Evolutionary conservation across 2,888 invertebrate species (phyloP), one percentile per base, ranked within the genome.

Genomic region (Minunthozetes semirufus): DNA sequence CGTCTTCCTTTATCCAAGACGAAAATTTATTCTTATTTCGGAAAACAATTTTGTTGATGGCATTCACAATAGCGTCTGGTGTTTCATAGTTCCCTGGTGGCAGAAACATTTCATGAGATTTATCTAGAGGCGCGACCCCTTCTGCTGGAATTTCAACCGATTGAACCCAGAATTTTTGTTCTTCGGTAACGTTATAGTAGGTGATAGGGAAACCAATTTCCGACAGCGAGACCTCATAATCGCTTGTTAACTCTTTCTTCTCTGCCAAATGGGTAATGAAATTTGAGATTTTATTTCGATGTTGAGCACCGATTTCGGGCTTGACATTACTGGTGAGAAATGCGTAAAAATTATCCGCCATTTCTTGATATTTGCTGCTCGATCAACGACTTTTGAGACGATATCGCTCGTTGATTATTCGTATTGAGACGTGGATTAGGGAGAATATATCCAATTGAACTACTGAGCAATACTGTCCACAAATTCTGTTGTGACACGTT

Each of bases 371-470:
- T 53, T 53, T 53, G 2, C 19, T 22, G 19, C 9, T 2, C 1
- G 19, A 5, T 17, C 56, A 56, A 56, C 8, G 19, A 56, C 3
- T 56, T 2, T 33, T 33, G 33, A 5, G 33, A 33, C 2, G 22
- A n/a, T 19, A n/a, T 19, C 4, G 13, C 3, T 5, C 22, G n/a
- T 56, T 2, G 4, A 19, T 59, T 59, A 27, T 59, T 22, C 25
- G 19, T 9, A 19, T 72, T 72, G 9, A 72, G 3, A 8, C 17
- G 25, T 33, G 73, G 73, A 1, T 33, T 56, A 1, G 73, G 73
- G 2, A 73, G n/a, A 13, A 73, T 61, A 22, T 59, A 59, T 13
- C 73, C 73, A 15, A 73, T 22, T 0, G 59, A 73, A 56, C 73
- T 73, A n/a, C 33, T 42, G 11, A 73, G 29, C 0, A 73, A 6